These are phyloP conservation scores for Campoletis sonorensis DNA, from an alignment of 1,140 invertebrate genomes.

Conservation along the genomic window DNA sequence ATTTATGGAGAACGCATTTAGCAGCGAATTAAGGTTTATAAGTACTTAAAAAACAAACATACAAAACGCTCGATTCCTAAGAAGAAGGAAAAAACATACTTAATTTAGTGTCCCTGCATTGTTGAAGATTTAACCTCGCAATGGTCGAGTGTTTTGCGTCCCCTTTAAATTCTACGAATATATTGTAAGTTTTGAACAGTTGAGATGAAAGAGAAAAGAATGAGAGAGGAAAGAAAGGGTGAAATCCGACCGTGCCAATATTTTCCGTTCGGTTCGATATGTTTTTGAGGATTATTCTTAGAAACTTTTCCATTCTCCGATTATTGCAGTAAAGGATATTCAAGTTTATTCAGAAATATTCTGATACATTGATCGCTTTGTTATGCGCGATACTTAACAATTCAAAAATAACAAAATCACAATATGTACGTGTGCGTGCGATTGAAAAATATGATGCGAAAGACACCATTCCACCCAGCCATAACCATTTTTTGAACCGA, in stretches of 20 bases:
- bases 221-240: background rate
- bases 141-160: conserved; percentile 2
- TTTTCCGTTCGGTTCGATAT: conserved; percentile 33
- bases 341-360: background rate
- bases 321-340: conserved; percentile 3
- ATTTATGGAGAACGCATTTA: conserved; percentile 37
- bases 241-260: conserved; percentile 58
- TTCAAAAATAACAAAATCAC: conserved; percentile 7
- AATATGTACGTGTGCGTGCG: background rate
- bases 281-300: background rate
- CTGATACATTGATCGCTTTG: background rate
- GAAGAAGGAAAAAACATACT: conserved; percentile 9
- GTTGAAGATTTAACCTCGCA: conserved; percentile 23
- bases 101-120: conserved; percentile 7
- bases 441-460: conserved; percentile 21
- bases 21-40: conserved; percentile 16
- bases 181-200: conserved; percentile 55
- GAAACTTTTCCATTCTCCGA: background rate
- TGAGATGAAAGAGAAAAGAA: background rate
- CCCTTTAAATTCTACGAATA: conserved; percentile 14
- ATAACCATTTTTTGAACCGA: conserved; percentile 44
- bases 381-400: background rate
- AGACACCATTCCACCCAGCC: conserved; percentile 35
- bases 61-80: background rate
- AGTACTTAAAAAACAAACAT: conserved; percentile 37